phyloP scores from a whole-genome alignment of 2,113 vertebrate genomes.

The Gasterosteus aculeatus region DNA sequence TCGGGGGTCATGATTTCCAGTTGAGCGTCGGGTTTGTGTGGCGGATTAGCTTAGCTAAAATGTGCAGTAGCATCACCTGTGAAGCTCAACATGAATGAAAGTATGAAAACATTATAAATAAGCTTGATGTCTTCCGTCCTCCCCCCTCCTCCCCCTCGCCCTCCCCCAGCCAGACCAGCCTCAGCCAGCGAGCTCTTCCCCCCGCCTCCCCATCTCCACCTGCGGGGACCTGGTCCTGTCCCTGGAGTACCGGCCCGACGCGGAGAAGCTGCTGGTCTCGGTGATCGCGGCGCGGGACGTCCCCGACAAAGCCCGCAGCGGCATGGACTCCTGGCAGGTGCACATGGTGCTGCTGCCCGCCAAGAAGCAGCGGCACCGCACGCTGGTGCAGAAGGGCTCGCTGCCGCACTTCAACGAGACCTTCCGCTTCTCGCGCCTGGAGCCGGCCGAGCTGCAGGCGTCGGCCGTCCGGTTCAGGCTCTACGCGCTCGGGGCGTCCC shows the following conservation, averaged over 20 bases:
- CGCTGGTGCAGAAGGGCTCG: constrained; percentile 86
- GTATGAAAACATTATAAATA: no score
- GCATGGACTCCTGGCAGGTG: constrained; percentile 91
- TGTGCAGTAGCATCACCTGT: no score
- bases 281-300: constrained; percentile 86
- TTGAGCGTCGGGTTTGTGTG: not conserved
- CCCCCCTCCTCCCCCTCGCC: not conserved
- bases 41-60: not conserved
- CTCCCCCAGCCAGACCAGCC: constrained; percentile 77
- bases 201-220: constrained; percentile 84
- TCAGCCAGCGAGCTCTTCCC: constrained; percentile 45
- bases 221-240: constrained; percentile 89
- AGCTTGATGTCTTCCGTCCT: not conserved
- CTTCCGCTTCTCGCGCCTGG: constrained; percentile 87
- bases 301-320: constrained; percentile 92
- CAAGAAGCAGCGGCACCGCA: constrained; percentile 93
- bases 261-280: constrained; percentile 87
- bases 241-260: constrained; percentile 83
- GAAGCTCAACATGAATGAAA: no score
- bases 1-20: no score
- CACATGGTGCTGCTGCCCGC: constrained; percentile 89
- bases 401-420: constrained; percentile 88
- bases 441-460: constrained; percentile 80
- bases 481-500: constrained; percentile 86
- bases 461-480: constrained; percentile 90